Base-by-base conservation (phyloP, 2,888 invertebrate genomes). In the Ceramica pisi region DNA sequence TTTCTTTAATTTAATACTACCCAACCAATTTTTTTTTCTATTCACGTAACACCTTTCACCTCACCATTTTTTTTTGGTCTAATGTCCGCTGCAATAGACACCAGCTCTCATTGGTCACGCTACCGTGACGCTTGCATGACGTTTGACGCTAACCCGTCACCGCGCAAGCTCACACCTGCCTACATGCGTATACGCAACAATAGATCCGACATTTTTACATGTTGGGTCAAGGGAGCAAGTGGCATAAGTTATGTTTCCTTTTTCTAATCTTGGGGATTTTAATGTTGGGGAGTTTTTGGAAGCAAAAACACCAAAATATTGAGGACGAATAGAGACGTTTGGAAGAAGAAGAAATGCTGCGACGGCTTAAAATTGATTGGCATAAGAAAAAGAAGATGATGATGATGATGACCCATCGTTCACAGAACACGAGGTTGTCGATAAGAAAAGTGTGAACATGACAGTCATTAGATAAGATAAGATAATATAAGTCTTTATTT, bases 121-220 rank as follows among this genome's bases (percentile, higher is more conserved):
- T 80, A 70, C 85, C 72, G 75, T 75, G 78, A 81, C 82, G 73
- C 69, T 23, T 56, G 46, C 67, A 67, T 75, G 76, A 81, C 71
- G 75, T 57, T 71, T 80, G 62, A 80, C 72, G 80, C 79, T 78
- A 83, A 86, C 82, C 72, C 86, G 78, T 86, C 83, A 85, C 76
- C 72, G 87, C 87, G 86, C 84, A 88, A 88, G 91, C 91, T 82
- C 88, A 84, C 94, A 94, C 94, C 94, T 94, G 94, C 92, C 87
- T 86, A 86, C 69, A 86, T 86, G 82, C 86, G 75, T 80, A 71
- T 79, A 75, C 70, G 66, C 78, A 69, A 82, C 85, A 85, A 84
- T 78, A 86, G 72, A 67, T 35, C 70, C 55, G 80, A 83, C 78
- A 86, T 87, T 90, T 89, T 74, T 69, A 86, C 83, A 80, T 85